phyloP scores from a whole-genome alignment of 2,113 vertebrate species.

The Ptyas mucosa region DNA sequence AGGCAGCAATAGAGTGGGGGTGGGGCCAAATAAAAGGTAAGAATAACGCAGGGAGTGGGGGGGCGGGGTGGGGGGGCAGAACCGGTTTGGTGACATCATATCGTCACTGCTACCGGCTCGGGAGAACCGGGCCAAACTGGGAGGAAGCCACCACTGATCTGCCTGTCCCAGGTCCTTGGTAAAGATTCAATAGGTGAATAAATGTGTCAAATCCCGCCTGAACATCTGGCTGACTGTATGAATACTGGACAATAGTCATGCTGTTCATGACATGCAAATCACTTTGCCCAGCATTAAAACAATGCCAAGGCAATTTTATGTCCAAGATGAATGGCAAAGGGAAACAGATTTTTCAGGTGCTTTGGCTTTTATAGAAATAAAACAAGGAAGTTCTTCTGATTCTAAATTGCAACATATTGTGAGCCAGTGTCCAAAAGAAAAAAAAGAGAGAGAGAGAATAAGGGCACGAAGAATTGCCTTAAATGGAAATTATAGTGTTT shows the following conservation, averaged over 20 bases:
- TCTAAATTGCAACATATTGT: background rate
- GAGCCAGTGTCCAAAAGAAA: background rate
- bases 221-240: background rate
- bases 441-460: background rate
- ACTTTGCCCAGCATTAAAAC: background rate
- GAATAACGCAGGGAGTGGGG: too few relatives aligned
- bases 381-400: background rate
- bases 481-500: background rate
- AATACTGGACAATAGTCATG: background rate
- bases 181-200: background rate
- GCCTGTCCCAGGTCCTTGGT: background rate
- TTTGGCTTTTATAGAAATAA: background rate
- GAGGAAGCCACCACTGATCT: too few relatives aligned
- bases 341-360: fast-evolving
- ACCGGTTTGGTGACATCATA: too few relatives aligned
- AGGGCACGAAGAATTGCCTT: background rate
- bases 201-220: background rate
- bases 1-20: too few relatives aligned
- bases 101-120: too few relatives aligned
- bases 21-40: too few relatives aligned
- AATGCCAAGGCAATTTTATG: background rate
- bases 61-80: too few relatives aligned
- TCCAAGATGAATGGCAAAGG: background rate
- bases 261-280: background rate
- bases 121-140: too few relatives aligned